These are phyloP conservation scores for Cryptotis parvus DNA, from an alignment of 2,113 vertebrate genomes.

Conservation along the genomic window DNA sequence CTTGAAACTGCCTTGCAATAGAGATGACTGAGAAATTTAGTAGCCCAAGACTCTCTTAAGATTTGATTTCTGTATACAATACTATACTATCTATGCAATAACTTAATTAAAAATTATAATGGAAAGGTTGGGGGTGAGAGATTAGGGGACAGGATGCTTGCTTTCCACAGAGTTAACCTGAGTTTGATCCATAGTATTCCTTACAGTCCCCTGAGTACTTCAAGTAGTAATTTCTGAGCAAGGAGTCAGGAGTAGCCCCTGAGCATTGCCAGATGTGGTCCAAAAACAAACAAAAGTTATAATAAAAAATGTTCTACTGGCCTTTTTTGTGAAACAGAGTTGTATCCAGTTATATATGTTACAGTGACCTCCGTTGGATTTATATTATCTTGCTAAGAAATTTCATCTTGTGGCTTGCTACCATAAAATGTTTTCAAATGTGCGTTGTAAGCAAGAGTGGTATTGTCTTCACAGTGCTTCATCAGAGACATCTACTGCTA, in stretches of 20 bases:
- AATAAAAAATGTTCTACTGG: not conserved
- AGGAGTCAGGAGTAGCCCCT: no score
- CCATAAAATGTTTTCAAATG: conserved; percentile 25
- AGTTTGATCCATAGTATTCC: no score
- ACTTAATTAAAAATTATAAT: not conserved
- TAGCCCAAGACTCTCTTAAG: not conserved
- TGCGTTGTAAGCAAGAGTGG: not conserved
- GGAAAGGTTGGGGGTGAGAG: no score
- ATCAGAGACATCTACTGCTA: not conserved
- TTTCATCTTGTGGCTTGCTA: not conserved
- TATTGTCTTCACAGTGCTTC: not conserved
- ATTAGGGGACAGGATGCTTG: no score
- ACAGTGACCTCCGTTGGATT: not conserved
- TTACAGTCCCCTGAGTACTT: no score
- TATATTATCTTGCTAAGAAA: not conserved
- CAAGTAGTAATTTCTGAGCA: no score
- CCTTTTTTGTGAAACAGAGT: not conserved
- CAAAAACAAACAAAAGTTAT: not conserved
- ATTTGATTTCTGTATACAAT: not conserved
- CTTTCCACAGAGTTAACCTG: no score
- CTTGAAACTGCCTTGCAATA: not conserved
- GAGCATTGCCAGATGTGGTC: no score
- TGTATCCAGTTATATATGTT: not conserved
- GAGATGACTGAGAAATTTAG: conserved; percentile 20
- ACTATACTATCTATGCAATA: not conserved